These are phyloP conservation scores for Hepsetus odoe DNA, from an alignment of 2,113 vertebrate species.

Conservation along the genomic window DNA sequence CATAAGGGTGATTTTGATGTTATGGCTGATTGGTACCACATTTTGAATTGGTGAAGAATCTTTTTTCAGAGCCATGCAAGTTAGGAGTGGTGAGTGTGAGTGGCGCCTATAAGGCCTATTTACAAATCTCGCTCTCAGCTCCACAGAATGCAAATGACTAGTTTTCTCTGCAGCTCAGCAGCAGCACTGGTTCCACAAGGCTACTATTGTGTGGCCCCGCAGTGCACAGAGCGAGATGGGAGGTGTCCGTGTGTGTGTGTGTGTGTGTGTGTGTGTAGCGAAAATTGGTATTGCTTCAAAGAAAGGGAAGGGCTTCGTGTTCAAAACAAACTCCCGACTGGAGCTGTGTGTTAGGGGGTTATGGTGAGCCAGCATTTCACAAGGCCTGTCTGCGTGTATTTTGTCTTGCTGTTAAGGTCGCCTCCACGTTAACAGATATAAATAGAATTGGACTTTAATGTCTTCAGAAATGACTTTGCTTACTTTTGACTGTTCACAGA, in stretches of 20 bases:
- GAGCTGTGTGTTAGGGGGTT: conserved; percentile 2
- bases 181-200: conserved; percentile 64
- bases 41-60: neutral
- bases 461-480: neutral
- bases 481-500: neutral
- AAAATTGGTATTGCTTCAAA: too few species aligned
- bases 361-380: conserved; percentile 20
- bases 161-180: conserved; percentile 58
- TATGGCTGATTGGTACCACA: too few species aligned
- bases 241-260: conserved; percentile 42
- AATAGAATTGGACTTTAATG: conserved; percentile 13
- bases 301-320: conserved; percentile 53
- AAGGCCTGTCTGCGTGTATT: conserved; percentile 3
- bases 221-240: conserved; percentile 39
- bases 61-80: neutral
- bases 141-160: conserved; percentile 69
- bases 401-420: conserved; percentile 21
- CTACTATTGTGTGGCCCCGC: conserved; percentile 59
- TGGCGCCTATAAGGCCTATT: conserved; percentile 45
- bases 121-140: conserved; percentile 51
- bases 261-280: conserved; percentile 47
- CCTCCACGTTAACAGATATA: conserved; percentile 11
- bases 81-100: neutral
- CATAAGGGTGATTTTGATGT: too few species aligned
- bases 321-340: conserved; percentile 58